These are phyloP conservation scores for Panthera uncia DNA, from an alignment of 2,113 vertebrate species.

Conservation along the genomic window DNA sequence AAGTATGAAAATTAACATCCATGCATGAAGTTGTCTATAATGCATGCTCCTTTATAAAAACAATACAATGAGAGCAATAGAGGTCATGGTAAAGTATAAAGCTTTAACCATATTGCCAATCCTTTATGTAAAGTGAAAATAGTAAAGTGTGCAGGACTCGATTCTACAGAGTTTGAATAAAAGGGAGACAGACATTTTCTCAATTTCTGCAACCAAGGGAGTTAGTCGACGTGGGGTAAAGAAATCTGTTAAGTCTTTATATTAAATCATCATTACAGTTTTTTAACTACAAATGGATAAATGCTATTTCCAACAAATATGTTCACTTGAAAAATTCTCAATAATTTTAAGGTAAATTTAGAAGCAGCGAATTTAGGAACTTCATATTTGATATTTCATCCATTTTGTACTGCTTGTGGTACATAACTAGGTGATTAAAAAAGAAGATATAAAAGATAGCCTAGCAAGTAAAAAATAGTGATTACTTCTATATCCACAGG, in stretches of 20 bases:
- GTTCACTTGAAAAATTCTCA: background rate
- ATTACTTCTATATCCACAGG: background rate
- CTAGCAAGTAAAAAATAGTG: background rate
- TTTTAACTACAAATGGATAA: background rate
- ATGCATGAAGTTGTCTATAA: background rate
- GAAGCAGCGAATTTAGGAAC: background rate
- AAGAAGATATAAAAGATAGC: background rate
- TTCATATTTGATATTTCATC: background rate
- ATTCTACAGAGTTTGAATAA: background rate
- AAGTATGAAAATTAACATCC: background rate
- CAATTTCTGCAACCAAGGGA: background rate
- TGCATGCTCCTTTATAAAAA: background rate
- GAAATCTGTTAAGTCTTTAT: background rate
- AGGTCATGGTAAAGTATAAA: background rate
- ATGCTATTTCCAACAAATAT: background rate
- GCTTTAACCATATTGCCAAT: background rate
- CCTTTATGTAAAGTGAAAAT: background rate
- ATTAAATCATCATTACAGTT: background rate
- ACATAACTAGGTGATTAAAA: background rate
- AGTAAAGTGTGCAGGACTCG: background rate
- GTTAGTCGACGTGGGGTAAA: background rate
- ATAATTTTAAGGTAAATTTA: conserved; percentile 1
- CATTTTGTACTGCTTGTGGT: background rate
- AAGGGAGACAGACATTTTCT: background rate
- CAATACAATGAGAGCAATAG: background rate